These are phyloP conservation scores for Macrophya alboannulata DNA, from an alignment of 2,888 invertebrate species.

Conservation along the genomic window DNA sequence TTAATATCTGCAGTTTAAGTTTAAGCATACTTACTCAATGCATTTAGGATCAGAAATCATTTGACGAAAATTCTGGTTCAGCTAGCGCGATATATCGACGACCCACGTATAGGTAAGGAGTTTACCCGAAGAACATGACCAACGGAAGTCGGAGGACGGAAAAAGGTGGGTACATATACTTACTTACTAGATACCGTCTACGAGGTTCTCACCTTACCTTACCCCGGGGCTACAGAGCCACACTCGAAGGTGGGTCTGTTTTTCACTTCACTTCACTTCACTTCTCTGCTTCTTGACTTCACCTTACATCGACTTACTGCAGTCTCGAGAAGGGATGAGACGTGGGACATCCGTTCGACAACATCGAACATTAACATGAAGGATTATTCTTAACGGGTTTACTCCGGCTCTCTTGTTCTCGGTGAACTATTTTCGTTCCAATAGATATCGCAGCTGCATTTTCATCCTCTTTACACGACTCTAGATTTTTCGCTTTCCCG, in stretches of 20 bases:
- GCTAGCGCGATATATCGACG: slow-evolving; percentile 6
- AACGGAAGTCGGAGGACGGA: slow-evolving; percentile 39
- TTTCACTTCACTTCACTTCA: slow-evolving; percentile 39
- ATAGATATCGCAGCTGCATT: too few species aligned
- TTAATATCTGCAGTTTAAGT: slow-evolving; percentile 22
- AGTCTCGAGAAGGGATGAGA: not conserved
- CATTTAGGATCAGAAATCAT: not conserved
- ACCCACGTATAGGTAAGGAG: not conserved
- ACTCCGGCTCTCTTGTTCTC: too few species aligned
- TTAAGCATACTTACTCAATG: not conserved
- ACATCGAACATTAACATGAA: not conserved
- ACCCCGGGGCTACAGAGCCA: not conserved
- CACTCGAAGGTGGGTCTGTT: slow-evolving; percentile 50
- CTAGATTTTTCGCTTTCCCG: not conserved
- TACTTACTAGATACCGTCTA: not conserved
- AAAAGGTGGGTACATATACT: slow-evolving; percentile 11
- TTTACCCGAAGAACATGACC: not conserved
- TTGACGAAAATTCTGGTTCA: not conserved
- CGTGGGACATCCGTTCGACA: not conserved
- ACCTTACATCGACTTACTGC: not conserved
- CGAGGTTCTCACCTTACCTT: slow-evolving; percentile 43
- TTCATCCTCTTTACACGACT: not conserved
- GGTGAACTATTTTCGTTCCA: not conserved
- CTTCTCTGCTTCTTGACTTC: slow-evolving; percentile 26
- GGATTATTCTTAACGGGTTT: not conserved